These are phyloP conservation scores for Amazona guildingii DNA, from an alignment of 2,113 vertebrate genomes.

Conservation along the genomic window DNA sequence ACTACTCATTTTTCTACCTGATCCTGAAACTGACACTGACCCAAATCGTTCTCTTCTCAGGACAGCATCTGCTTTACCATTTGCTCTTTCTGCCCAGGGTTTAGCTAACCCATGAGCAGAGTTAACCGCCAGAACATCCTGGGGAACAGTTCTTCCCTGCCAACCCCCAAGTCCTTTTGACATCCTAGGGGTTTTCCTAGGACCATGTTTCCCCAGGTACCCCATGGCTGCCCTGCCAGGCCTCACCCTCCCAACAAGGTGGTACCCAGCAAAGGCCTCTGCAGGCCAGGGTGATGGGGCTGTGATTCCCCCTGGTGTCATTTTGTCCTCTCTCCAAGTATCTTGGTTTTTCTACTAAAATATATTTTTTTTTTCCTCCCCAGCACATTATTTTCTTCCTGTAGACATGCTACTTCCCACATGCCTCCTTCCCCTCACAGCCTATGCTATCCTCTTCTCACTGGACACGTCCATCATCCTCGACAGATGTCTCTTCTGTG, in stretches of 20 bases:
- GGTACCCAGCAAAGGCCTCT: fast-evolving
- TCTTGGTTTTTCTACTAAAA: background rate
- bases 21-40: background rate
- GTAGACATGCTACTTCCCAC: fast-evolving
- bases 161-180: fast-evolving
- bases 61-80: background rate
- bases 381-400: fast-evolving
- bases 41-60: too few relatives aligned
- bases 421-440: fast-evolving
- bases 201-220: background rate
- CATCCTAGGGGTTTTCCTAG: background rate
- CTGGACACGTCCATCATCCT: fast-evolving
- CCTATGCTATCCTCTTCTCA: background rate
- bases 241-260: background rate
- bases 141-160: background rate
- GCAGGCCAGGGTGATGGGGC: background rate
- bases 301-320: background rate
- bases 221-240: background rate
- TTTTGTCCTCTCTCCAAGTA: background rate
- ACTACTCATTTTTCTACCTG: background rate
- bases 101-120: fast-evolving
- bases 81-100: too few relatives aligned
- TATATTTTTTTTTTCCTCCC: background rate
- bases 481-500: fast-evolving
- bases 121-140: background rate